Evolutionary conservation across 2,797 vertebrate genomes (phyloP).

Genomic region (Cygnus olor): DNA sequence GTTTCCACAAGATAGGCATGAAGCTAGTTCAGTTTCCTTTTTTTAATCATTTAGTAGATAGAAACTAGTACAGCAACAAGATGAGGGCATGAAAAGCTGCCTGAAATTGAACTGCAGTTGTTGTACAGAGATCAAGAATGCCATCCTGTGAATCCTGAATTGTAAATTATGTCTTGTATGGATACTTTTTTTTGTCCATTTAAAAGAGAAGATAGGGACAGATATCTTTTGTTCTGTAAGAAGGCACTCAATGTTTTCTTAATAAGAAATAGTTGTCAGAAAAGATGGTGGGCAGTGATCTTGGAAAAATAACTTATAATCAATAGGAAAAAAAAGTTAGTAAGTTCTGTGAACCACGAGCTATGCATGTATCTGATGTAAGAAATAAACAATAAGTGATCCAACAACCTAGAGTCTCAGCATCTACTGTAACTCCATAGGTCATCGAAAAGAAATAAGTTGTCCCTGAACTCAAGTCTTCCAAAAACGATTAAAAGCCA

Average conservation of each 20-base stretch:
- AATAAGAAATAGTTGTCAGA: background rate
- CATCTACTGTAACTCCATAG: background rate
- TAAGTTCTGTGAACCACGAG: background rate
- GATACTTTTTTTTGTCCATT: background rate
- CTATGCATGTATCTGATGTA: background rate
- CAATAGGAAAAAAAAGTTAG: background rate
- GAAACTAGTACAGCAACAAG: background rate
- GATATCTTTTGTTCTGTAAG: background rate
- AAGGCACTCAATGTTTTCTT: background rate
- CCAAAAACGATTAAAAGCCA: background rate
- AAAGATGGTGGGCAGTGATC: background rate
- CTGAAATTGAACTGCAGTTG: background rate
- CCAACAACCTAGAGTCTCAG: background rate
- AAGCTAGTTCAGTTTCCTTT: background rate
- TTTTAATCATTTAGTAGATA: background rate
- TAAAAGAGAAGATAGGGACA: background rate
- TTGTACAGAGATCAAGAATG: background rate
- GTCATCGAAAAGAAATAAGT: background rate
- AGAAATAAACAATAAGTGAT: background rate
- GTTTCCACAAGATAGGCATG: background rate
- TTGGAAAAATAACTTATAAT: background rate
- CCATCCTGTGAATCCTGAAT: background rate
- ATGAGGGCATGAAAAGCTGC: background rate
- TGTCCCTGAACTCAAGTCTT: background rate
- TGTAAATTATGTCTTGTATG: background rate